Evolutionary conservation across 2,888 invertebrate genomes (phyloP), one percentile per base, ranked within the genome.

Genomic region (Biston betularia): DNA sequence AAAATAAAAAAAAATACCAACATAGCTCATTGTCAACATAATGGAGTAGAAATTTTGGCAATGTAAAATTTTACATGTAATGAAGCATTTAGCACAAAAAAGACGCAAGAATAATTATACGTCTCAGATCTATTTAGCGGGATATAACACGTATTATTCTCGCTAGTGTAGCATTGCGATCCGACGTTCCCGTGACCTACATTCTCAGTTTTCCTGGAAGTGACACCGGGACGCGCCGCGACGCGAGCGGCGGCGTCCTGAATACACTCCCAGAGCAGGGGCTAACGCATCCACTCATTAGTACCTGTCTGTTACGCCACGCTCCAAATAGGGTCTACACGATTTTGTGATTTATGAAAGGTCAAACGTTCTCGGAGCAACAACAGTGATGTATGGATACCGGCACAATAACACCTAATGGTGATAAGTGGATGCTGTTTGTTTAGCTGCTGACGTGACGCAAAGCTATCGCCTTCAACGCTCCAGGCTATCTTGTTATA

Each of bases 271-370:
- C 61, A 40, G 44, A 49, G 38, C 67, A 44, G 53, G 60, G 48
- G 48, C 63, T 50, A 65, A 71, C 78, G 77, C 77, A 72, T 75
- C 72, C 76, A 75, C 85, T 85, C 86, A 87, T 89, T 87, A 87
- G 85, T 87, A 85, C 79, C 79, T 83, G 88, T 86, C 87, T 68
- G 63, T 59, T 68, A 57, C 59, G 59, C 58, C 58, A 83, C 79
- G 85, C 81, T 82, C 81, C 80, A 84, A 84, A 88, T 84, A 79
- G 75, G 75, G 75, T 71, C 71, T 70, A 75, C 75, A 79, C 79
- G 79, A 80, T 83, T 76, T 79, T 72, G 68, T 70, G 69, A 75
- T 78, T 77, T 76, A 75, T 76, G 71, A 74, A 78, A 78, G 72
- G 70, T 76, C 56, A 63, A 72, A 68, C 69, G 63, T 48, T 65